Percentiles rank a stretch among this genome's conserved stretches.
These are phyloP conservation scores for Gerris lacustris DNA, from an alignment of 2,888 invertebrate genomes.

Conservation along the genomic window DNA sequence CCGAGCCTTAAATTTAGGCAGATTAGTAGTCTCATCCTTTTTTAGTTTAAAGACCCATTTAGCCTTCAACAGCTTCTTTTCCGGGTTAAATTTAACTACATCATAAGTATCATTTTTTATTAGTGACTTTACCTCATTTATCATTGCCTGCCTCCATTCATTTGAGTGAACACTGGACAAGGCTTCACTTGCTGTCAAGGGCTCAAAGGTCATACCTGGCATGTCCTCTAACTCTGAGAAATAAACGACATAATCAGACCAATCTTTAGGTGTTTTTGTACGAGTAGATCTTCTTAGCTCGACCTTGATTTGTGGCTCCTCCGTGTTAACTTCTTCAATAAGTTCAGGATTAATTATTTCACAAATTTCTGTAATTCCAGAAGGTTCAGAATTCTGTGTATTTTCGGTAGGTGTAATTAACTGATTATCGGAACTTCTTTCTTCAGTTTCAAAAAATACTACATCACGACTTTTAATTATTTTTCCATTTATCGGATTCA, in stretches of 20 bases:
- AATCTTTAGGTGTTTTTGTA: not conserved
- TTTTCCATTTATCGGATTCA: not conserved
- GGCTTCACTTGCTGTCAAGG: not conserved
- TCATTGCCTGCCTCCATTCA: not conserved
- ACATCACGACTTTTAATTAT: not conserved
- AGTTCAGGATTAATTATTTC: not conserved
- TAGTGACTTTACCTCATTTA: not conserved
- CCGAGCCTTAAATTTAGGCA: not conserved
- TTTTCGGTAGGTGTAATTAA: not conserved
- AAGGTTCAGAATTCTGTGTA: not conserved
- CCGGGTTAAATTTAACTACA: too few relatives aligned
- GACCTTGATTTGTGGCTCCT: not conserved
- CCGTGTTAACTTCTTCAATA: too few relatives aligned
- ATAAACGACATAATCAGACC: not conserved
- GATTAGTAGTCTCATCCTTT: not conserved
- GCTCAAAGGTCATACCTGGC: not conserved
- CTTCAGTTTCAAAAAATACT: not conserved
- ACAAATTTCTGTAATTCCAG: not conserved
- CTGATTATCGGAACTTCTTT: not conserved
- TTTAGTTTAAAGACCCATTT: constrained; percentile 6
- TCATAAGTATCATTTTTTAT: not conserved
- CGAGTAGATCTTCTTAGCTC: not conserved
- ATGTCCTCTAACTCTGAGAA: not conserved
- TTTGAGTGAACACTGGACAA: not conserved
- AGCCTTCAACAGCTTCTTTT: not conserved